A percentile compares a stretch with the other conserved stretches of the same genome.
phyloP scores from a whole-genome alignment of 2,888 invertebrate genomes.

The Sesia bembeciformis region DNA sequence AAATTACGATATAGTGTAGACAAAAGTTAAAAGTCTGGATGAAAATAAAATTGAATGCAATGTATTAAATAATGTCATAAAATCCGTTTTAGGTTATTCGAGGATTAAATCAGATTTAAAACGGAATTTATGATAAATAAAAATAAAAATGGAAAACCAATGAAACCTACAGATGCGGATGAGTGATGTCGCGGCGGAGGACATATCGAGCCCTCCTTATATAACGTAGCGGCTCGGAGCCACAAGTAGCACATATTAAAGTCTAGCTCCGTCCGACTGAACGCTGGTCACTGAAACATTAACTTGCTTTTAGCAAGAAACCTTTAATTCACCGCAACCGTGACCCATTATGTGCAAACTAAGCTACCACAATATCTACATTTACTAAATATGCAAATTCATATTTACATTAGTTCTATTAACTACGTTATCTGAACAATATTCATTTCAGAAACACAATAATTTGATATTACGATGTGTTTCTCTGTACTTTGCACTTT shows the following conservation, averaged over 20 bases:
- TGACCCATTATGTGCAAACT: slow-evolving; percentile 38
- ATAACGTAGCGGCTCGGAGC: slow-evolving; percentile 43
- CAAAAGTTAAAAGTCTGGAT: too few relatives aligned
- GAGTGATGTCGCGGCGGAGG: slow-evolving; percentile 65
- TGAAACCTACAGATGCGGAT: slow-evolving; percentile 62
- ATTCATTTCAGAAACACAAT: background rate
- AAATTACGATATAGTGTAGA: too few relatives aligned
- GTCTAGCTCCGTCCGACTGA: slow-evolving; percentile 65
- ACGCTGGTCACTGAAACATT: slow-evolving; percentile 69
- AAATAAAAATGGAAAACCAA: slow-evolving; percentile 42
- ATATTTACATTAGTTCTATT: background rate
- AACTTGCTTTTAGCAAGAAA: slow-evolving; percentile 50
- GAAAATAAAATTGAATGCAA: too few relatives aligned
- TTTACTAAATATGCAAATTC: slow-evolving; percentile 3
- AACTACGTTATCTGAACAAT: background rate
- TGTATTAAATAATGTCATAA: background rate
- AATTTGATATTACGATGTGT: background rate
- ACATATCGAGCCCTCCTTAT: slow-evolving; percentile 47
- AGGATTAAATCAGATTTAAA: background rate
- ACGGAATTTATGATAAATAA: slow-evolving; percentile 18
- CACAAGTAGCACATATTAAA: slow-evolving; percentile 39
- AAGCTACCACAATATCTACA: slow-evolving; percentile 17
- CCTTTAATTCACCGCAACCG: slow-evolving; percentile 43
- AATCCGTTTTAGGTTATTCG: background rate
- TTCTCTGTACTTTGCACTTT: background rate